Evolutionary conservation across 2,797 vertebrate genomes (phyloP).

Genomic region (Acanthurus tractus): DNA sequence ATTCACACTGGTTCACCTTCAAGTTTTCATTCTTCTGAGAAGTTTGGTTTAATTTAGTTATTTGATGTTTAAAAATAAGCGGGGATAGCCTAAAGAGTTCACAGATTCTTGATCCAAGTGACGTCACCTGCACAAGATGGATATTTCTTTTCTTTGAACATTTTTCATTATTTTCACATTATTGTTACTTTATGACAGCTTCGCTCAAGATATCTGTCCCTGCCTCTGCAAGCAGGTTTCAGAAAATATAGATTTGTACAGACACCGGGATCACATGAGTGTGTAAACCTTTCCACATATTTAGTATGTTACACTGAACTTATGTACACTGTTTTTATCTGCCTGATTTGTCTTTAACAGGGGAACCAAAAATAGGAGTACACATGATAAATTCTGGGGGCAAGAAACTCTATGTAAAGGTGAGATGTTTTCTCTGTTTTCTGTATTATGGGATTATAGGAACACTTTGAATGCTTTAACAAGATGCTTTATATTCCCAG

Average conservation of each 20-base stretch:
- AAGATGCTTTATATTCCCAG: constrained; percentile 74
- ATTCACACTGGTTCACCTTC: too few relatives aligned
- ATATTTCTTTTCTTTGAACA: neutral
- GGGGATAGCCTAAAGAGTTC: too few relatives aligned
- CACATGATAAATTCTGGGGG: constrained; percentile 94
- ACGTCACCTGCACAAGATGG: neutral
- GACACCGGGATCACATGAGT: neutral
- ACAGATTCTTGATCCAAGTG: too few relatives aligned
- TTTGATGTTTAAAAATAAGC: too few relatives aligned
- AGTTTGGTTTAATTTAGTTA: too few relatives aligned
- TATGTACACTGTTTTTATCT: constrained; percentile 7
- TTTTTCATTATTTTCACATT: neutral
- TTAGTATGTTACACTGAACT: neutral
- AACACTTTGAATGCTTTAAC: constrained; percentile 24
- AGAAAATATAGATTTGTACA: constrained; percentile 1
- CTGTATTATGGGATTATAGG: neutral
- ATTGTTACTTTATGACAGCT: neutral
- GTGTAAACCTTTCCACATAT: neutral
- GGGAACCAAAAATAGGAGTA: constrained; percentile 89
- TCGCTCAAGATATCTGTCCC: neutral
- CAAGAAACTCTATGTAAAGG: constrained; percentile 92
- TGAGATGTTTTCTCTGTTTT: constrained; percentile 69
- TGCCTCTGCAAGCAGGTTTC: neutral
- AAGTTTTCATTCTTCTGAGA: too few relatives aligned
- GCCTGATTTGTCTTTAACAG: constrained; percentile 75